Percentiles rank a stretch among this genome's conserved stretches.
Evolutionary conservation across 2,797 vertebrate species (phyloP).

Genomic region (Crenuchus spilurus): DNA sequence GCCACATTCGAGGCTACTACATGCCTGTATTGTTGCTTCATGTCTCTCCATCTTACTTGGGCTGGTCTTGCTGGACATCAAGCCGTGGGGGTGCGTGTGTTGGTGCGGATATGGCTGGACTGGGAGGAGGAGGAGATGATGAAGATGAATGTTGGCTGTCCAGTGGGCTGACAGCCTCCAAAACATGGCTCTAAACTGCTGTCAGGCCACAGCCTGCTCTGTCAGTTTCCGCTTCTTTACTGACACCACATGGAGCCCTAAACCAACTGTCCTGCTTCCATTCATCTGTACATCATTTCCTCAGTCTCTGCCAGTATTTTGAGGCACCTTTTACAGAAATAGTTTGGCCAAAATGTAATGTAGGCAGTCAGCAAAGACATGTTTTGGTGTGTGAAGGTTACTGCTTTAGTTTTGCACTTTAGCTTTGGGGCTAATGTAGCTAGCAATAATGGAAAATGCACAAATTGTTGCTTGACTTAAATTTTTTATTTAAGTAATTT

Average conservation of each 20-base stretch:
- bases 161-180: conserved; percentile 22
- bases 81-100: background rate
- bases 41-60: background rate
- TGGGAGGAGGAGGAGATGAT: conserved; percentile 16
- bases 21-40: background rate
- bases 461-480: too few species aligned
- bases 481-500: too few species aligned
- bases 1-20: background rate
- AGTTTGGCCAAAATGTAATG: background rate
- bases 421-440: background rate
- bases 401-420: background rate
- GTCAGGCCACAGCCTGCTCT: conserved; percentile 24
- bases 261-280: background rate
- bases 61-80: background rate
- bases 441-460: too few species aligned
- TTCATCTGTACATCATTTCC: background rate
- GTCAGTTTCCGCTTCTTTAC: conserved; percentile 5
- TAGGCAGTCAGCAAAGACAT: too few species aligned
- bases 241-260: background rate
- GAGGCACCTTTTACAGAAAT: background rate
- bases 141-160: conserved; percentile 36
- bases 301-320: background rate
- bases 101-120: background rate
- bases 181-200: conserved; percentile 23
- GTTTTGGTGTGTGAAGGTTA: background rate